Evolutionary conservation across 2,888 invertebrate genomes (phyloP), one percentile per base, ranked within the genome.

Genomic region (Monochamus alternatus): DNA sequence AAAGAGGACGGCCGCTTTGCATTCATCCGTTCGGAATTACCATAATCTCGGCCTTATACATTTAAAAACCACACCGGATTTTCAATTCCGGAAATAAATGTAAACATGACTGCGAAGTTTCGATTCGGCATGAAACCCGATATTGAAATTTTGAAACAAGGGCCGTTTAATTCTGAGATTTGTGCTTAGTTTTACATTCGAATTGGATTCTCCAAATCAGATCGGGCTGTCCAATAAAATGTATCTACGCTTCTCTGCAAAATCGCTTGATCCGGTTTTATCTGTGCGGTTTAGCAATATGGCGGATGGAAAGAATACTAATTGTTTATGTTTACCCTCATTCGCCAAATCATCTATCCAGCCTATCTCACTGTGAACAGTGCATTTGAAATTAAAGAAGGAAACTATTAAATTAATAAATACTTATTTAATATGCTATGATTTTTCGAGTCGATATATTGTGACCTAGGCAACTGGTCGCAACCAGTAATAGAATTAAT

Each of bases 221-320:
- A 82, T 81, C 79, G 79, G 74, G 76, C 78, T 77, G 82, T 81
- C 81, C 82, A 81, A 84, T 83, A 84, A 83, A 84, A 82, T 83
- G 79, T 82, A 81, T 78, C 81, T 82, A 81, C 81, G 80, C 79
- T 80, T 84, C 81, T 74, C 80, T 76, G 8, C 12, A 74, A 78
- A 80, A 81, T 80, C 81, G 79, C 78, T 79, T 80, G 81, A 81
- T 81, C 80, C 80, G 38, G 73, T 64, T 76, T 76, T 75, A 75
- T 78, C 70, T 60, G 59, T 7, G 62, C 64, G 44, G 65, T 71
- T 73, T 80, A 74, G 73, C 67, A 70, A 70, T 74, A 59, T 32
- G 7, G 55, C 31, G 69, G 44, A 60, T 47, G 60, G 69, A 44
- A 69, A 69, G 69, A 69, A 69, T 69, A 69, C 69, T 44, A 51